Base-by-base conservation (phyloP, 2,113 vertebrate species). In the Dasyornis broadbenti region DNA sequence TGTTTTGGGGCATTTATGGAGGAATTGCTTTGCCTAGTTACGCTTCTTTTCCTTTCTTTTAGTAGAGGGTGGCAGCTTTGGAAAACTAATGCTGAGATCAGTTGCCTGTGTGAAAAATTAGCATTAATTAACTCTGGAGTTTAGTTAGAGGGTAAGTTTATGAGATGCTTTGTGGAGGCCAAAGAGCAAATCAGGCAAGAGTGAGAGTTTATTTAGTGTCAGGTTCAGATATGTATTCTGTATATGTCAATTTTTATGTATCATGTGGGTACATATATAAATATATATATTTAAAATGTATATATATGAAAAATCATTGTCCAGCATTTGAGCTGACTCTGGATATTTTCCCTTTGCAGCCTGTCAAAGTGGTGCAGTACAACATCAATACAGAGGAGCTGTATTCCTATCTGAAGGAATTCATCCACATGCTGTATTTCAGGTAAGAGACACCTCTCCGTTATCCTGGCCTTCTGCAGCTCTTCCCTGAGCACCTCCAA, bases 351-450 rank as follows among this genome's bases (percentile, higher is more conserved):
- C 33, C 68, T 65, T 97, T 94, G 24, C 97, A 99, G 99, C 98
- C 98, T 49, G 69, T 98, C 96, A 99, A 97, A 97, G 99, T 99
- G 90, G 99, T 99, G 77, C 99, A 99, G 83, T 99, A 99, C 96
- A 99, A 99, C 95, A 99, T 99, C 94, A 99, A 99, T 88, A 99
- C 99, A 86, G 99, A 99, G 94, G 99, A 99, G 96, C 98, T 99
- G 8, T 99, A 99, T 97, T 98, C 98, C 11, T 99, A 99, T 77
- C 98, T 99, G 94, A 99, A 99, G 98, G 99, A 99, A 91, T 99
- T 99, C 78, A 99, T 99, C 96, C 99, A 99, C 88, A 98, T 98
- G 94, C 97, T 99, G 5, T 99, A 99, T 97, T 99, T 99, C 98
- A 99, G 99, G 99, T 99, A 92, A 94, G 96, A 37, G 47, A 16